Evolutionary conservation across 2,113 vertebrate species (phyloP).

Genomic region (Tonatia bakeri): DNA sequence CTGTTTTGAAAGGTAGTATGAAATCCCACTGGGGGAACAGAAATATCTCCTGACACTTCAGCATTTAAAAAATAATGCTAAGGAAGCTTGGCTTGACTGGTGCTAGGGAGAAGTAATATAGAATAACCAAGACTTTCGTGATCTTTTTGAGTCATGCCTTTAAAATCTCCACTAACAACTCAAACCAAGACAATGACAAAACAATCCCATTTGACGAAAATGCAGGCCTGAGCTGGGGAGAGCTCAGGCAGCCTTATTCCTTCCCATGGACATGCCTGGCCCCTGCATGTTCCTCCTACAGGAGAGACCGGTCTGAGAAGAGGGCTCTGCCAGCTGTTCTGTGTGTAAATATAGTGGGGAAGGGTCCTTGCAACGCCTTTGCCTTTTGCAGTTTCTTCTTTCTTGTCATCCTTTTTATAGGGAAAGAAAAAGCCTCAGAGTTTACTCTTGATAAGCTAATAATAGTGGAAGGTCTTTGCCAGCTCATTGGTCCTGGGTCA

Average conservation of each 20-base stretch:
- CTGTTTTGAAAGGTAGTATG: neutral
- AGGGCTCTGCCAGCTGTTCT: neutral
- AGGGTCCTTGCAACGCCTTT: neutral
- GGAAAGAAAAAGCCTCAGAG: neutral
- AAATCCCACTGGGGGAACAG: neutral
- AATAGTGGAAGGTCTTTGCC: neutral
- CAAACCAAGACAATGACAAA: neutral
- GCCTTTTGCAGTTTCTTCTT: neutral
- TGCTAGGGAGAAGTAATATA: neutral
- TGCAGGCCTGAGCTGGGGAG: neutral
- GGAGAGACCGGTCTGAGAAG: neutral
- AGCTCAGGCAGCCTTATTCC: neutral
- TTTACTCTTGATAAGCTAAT: neutral
- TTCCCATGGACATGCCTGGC: accelerated
- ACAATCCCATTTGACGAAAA: neutral
- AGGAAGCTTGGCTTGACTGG: neutral
- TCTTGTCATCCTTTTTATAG: neutral
- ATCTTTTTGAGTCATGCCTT: neutral
- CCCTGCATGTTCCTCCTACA: neutral
- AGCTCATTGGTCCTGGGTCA: neutral
- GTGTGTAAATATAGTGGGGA: neutral
- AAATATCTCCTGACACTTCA: neutral
- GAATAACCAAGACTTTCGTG: neutral
- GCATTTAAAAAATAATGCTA: neutral
- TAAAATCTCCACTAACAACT: neutral